A percentile compares a stretch with the other conserved stretches of the same genome.
These are phyloP conservation scores for Metaphire vulgaris DNA, from an alignment of 1,140 invertebrate genomes.

Conservation along the genomic window DNA sequence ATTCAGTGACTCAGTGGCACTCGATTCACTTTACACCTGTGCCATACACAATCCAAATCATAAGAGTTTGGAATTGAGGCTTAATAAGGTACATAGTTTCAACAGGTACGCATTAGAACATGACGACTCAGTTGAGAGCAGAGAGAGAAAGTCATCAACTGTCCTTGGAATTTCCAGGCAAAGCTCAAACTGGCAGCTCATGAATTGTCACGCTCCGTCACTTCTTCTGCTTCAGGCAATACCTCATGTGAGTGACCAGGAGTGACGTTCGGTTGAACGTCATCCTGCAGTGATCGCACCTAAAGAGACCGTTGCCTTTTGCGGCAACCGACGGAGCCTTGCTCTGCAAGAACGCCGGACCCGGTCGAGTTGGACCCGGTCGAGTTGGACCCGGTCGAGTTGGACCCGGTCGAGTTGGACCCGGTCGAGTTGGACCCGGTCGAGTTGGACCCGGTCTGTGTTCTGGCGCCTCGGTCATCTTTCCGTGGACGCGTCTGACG, in stretches of 20 bases:
- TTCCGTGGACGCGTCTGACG: conserved; percentile 12
- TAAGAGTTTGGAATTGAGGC: too few species aligned
- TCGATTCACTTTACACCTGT: too few species aligned
- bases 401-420: not conserved
- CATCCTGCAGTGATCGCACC: conserved; percentile 1
- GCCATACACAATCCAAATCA: too few species aligned
- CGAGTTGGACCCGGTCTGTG: not conserved
- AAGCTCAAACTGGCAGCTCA: too few species aligned
- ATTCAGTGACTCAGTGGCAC: too few species aligned
- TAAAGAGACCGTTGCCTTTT: not conserved
- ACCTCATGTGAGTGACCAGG: conserved; percentile 17
- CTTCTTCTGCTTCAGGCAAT: not conserved
- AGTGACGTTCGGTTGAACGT: conserved; percentile 21
- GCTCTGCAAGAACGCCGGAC: not conserved
- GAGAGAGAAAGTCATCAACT: too few species aligned
- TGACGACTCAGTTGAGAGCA: too few species aligned
- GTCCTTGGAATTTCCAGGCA: too few species aligned
- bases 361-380: conserved; percentile 6
- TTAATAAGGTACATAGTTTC: too few species aligned
- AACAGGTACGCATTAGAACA: too few species aligned
- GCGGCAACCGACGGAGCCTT: not conserved
- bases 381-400: not conserved
- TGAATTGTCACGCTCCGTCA: too few species aligned
- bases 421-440: not conserved
- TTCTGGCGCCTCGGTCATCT: not conserved